Base-by-base conservation (phyloP, 2,113 vertebrate genomes). In the Clarias batrachus region DNA sequence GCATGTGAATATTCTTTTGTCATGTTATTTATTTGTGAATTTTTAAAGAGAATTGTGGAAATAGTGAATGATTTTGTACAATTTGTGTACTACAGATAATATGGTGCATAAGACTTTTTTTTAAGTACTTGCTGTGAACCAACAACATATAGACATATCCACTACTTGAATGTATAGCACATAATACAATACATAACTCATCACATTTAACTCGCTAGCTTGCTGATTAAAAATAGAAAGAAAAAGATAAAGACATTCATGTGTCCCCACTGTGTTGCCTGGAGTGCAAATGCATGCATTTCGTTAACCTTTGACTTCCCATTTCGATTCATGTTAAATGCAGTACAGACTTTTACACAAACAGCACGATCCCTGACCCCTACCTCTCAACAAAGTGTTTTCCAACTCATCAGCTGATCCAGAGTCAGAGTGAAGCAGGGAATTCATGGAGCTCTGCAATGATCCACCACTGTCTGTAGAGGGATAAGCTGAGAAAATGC, bases 321-420 rank as follows among this genome's bases (percentile, higher is more conserved):
- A 70, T 70, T 70, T 17, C 66, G 30, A 30, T 6, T 30, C 27
- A 68, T 30, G n/a, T 37, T 71, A 71, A 71, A 37, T 71, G 30
- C 66, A 30, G 3, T 4, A 23, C 27, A 68, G 37, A 71, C 14
- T 6, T 33, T 33, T 19, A 37, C 16, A 41, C 21, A 48, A 10
- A 74, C 68, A 0, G 2, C 48, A 48, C 48, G 48, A 48, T 48
- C 4, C 81, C 12, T 23, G 57, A 79, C 4, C 76, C 52, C 27
- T 96, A 99, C 98, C 97, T 97, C 76, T 94, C 41, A 97, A 94
- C 92, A 97, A 97, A 0, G 95, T 95, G 86, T 98, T 97, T 84
- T 98, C 96, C 91, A 96, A 94, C 60, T 98, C 98, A 80, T 97
- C 97, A 0, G 92, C 93, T 0, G 98, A 99, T 87, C 95, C 96